phyloP scores from a whole-genome alignment of 1,140 invertebrate species.

The Wasmannia auropunctata region DNA sequence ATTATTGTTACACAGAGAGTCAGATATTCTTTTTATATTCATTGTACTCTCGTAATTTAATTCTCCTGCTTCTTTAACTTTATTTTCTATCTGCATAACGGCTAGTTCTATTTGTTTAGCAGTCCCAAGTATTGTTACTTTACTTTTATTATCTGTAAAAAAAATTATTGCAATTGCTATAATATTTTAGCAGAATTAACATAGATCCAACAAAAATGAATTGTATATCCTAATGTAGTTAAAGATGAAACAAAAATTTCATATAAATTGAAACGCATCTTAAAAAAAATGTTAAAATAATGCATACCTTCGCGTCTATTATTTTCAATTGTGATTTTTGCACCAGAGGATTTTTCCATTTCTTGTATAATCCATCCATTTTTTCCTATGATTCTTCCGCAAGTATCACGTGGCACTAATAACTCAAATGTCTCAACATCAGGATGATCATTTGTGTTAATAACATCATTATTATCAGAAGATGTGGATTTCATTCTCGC shows the following conservation, averaged over 20 bases:
- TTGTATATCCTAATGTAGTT: background rate
- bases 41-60: constrained; percentile 8
- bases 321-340: background rate
- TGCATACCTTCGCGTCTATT: background rate
- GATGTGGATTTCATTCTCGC: background rate
- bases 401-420: background rate
- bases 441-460: background rate
- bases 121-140: constrained; percentile 87
- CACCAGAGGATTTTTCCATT: background rate
- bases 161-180: constrained; percentile 42
- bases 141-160: constrained; percentile 71
- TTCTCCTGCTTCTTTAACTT: constrained; percentile 86
- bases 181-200: background rate
- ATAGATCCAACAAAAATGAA: background rate
- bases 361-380: background rate
- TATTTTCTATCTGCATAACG: constrained; percentile 86
- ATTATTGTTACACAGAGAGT: constrained; percentile 61
- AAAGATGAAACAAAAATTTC: background rate
- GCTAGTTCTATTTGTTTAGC: constrained; percentile 87
- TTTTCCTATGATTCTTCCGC: background rate
- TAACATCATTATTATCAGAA: background rate
- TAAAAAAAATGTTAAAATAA: background rate
- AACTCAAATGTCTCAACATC: background rate
- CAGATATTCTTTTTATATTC: constrained; percentile 27
- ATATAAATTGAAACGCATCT: background rate